Conservation (phyloP, 2,888 invertebrate genomes). For the Drosophila melanosoma region DNA sequence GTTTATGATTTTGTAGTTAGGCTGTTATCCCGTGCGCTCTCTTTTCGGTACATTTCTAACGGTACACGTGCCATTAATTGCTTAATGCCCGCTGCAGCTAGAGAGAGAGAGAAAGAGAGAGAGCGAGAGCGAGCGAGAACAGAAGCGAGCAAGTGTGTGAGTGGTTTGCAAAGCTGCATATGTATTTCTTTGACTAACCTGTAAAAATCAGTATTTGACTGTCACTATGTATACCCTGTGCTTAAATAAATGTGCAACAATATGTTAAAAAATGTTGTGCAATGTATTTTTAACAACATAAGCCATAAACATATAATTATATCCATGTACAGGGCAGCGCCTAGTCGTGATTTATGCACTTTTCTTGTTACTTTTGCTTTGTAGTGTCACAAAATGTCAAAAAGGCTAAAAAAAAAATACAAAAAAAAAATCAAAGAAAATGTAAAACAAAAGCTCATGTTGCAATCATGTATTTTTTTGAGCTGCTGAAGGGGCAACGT, state of each 20-base stretch:
- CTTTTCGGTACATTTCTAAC: slow-evolving; percentile 35
- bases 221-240: slow-evolving; percentile 30
- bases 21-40: slow-evolving; percentile 21
- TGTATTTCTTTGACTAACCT: slow-evolving; percentile 29
- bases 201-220: slow-evolving; percentile 49
- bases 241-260: not conserved
- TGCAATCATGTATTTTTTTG: slow-evolving; percentile 62
- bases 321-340: not conserved
- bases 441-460: slow-evolving; percentile 51
- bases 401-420: slow-evolving; percentile 14
- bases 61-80: slow-evolving; percentile 73
- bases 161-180: not conserved
- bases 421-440: slow-evolving; percentile 30
- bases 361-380: slow-evolving; percentile 11
- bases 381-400: slow-evolving; percentile 32
- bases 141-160: not conserved
- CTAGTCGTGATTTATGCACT: not conserved
- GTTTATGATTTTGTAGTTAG: slow-evolving; percentile 14
- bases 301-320: not conserved
- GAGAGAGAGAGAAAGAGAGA: slow-evolving; percentile 7
- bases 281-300: not conserved
- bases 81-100: slow-evolving; percentile 32
- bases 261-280: not conserved
- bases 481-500: slow-evolving; percentile 9
- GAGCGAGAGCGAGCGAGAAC: slow-evolving; percentile 5